Percentiles rank a stretch among this genome's conserved stretches.
These are phyloP conservation scores for Nebria ingens DNA, from an alignment of 1,140 invertebrate species.

Conservation along the genomic window DNA sequence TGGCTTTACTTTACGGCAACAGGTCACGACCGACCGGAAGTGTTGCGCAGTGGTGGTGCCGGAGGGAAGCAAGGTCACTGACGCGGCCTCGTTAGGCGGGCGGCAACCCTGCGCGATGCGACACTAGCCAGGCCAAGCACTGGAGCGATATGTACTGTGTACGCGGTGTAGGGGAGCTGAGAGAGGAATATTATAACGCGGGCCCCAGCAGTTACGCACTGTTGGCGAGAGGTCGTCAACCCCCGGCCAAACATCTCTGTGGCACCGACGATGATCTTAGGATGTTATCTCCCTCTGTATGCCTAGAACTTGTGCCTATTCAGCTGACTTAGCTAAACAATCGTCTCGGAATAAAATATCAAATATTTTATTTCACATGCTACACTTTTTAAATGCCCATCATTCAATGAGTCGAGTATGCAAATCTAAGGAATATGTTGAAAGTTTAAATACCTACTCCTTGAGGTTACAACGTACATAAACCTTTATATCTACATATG, in stretches of 20 bases:
- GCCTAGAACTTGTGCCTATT: neutral
- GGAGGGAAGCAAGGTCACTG: slow-evolving; percentile 6
- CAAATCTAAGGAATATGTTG: too few species aligned
- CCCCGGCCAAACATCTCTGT: neutral
- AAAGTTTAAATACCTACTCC: too few species aligned
- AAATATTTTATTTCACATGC: too few species aligned
- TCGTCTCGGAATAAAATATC: too few species aligned
- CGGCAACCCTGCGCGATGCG: neutral
- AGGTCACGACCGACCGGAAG: slow-evolving; percentile 2
- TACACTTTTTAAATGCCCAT: too few species aligned
- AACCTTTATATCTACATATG: too few species aligned
- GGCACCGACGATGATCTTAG: neutral
- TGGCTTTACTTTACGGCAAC: neutral
- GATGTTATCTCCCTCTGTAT: neutral
- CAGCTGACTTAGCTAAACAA: neutral
- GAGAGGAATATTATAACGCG: neutral
- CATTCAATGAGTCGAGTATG: too few species aligned
- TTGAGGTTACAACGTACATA: too few species aligned
- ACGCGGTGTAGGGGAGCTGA: neutral
- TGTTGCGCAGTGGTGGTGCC: neutral
- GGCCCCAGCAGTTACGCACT: slow-evolving; percentile 2
- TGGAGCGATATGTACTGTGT: neutral
- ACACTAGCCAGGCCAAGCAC: neutral
- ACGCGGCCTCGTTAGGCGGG: slow-evolving; percentile 7
- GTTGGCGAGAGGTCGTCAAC: neutral